Evolutionary conservation across 1,140 invertebrate genomes (phyloP), one percentile per base, ranked within the genome.

Genomic region (Melitaea cinxia): DNA sequence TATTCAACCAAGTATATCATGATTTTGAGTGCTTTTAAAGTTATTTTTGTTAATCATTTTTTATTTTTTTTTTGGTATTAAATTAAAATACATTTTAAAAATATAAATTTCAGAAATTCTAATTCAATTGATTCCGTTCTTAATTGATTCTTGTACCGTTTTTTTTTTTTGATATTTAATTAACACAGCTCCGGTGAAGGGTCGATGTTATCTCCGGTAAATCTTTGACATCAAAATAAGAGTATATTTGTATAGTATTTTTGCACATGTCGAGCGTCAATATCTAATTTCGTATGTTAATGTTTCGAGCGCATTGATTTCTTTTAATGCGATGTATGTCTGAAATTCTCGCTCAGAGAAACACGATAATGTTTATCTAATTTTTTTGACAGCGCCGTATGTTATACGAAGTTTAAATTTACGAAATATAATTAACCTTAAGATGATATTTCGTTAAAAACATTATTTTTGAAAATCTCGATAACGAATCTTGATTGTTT

Each of bases 251-350:
- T 33, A 12, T n/a, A 12, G 37, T 17, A 19, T 42, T 42, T 42
- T 42, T 42, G 3, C 4, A 39, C n/a, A 39, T 15, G 35, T 39
- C 4, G 14, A 12, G 35, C n/a, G 7, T 39, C 12, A 37, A 37
- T 37, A n/a, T 37, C 35, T 37, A 37, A 37, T 37, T 37, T 37
- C n/a, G n/a, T 37, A 37, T 37, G 35, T 37, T 37, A 37, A 37
- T 37, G n/a, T 37, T n/a, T n/a, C 12, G 24, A 26, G n/a, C 35
- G 4, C 35, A 5, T 37, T 37, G 35, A 37, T 37, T 37, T 37
- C 35, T 12, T n/a, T 37, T n/a, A 37, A 37, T 37, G 35, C 35
- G 2, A 14, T 4, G n/a, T n/a, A n/a, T n/a, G n/a, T n/a, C n/a
- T n/a, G n/a, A n/a, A n/a, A n/a, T n/a, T n/a, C n/a, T 1, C 35